Evolutionary conservation across 2,113 vertebrate genomes (phyloP), one percentile per base, ranked within the genome.

Genomic region (Ellobius talpinus): DNA sequence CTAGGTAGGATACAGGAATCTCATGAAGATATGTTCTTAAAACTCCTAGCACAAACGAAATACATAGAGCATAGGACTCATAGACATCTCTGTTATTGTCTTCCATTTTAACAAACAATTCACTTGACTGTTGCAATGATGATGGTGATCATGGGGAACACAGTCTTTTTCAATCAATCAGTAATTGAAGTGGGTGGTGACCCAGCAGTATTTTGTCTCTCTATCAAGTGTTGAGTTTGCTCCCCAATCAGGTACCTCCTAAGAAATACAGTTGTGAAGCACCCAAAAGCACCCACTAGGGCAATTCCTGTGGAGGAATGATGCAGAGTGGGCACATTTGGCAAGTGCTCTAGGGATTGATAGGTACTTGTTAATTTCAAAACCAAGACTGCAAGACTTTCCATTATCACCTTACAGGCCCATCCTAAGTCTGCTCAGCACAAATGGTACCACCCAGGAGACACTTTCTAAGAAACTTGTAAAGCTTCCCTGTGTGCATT

Each of bases 401-500:
- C 58, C 70, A 68, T 36, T 92, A 90, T 87, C 42, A 94, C 70
- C 21, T 55, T 70, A 87, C 74, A 33, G 50, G 29, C 45, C 50
- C 81, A 91, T 96, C 70, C 82, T 93, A 90, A 94, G 90, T 93
- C 39, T 42, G 36, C 36, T 63, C 0, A 72, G 2, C 89, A 91
- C 85, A 96, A 97, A 95, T 91, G 96, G 96, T 93, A 36, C 86
- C 93, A 98, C 90, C 86, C 85, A 84, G 73, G 93, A 98, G 93
- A 52, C 74, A 84, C 96, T 96, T 92, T 68, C 58, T 93, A 55
- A 95, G 72, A 77, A 84, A 97, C 50, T 61, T 50, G 0, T 73
- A 95, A 94, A 97, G 26, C 96, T 93, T 81, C 84, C 97, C 93
- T 78, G 21, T 95, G 97, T 76, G 72, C n/a, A 89, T 98, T 66